Conservation (phyloP, 2,797 vertebrate genomes). For the Orestias chungarensis region DNA sequence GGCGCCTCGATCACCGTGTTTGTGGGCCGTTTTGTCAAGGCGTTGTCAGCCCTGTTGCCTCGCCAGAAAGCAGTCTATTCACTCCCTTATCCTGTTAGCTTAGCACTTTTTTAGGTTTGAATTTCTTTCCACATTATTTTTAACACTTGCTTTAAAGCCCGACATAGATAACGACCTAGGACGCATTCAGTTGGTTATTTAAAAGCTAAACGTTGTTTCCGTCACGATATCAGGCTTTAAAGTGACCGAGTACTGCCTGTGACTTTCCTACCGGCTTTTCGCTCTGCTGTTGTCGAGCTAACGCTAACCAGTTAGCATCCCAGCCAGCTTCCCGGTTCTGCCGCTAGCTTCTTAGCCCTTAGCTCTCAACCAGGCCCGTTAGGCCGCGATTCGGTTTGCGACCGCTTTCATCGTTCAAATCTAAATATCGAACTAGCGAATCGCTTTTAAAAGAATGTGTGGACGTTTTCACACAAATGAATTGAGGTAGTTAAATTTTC, state of each 20-base stretch:
- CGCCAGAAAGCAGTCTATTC: constrained; percentile 73
- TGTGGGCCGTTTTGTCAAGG: constrained; percentile 74
- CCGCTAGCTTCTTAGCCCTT: constrained; percentile 37
- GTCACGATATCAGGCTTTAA: not conserved
- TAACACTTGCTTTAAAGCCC: constrained; percentile 16
- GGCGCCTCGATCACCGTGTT: constrained; percentile 30
- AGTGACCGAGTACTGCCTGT: constrained; percentile 37
- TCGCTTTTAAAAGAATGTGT: not conserved
- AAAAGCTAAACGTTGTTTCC: not conserved
- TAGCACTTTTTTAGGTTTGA: constrained; percentile 71
- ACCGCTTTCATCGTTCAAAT: constrained; percentile 38
- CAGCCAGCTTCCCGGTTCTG: constrained; percentile 27
- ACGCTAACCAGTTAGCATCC: constrained; percentile 45
- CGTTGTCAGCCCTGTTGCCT: constrained; percentile 78
- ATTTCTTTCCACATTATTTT: constrained; percentile 49
- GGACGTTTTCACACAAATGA: not conserved
- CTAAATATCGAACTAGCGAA: constrained; percentile 30
- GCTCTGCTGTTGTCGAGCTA: constrained; percentile 63
- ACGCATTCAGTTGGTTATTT: not conserved
- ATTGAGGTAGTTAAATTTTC: constrained; percentile 2
- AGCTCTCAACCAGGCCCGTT: constrained; percentile 62
- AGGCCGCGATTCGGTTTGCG: constrained; percentile 48
- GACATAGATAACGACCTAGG: no score
- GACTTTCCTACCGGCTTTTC: constrained; percentile 78
- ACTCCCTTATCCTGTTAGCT: constrained; percentile 70